Percentiles rank a stretch among this genome's conserved stretches.
These are phyloP conservation scores for Idaea straminata DNA, from an alignment of 2,888 invertebrate species.

Conservation along the genomic window DNA sequence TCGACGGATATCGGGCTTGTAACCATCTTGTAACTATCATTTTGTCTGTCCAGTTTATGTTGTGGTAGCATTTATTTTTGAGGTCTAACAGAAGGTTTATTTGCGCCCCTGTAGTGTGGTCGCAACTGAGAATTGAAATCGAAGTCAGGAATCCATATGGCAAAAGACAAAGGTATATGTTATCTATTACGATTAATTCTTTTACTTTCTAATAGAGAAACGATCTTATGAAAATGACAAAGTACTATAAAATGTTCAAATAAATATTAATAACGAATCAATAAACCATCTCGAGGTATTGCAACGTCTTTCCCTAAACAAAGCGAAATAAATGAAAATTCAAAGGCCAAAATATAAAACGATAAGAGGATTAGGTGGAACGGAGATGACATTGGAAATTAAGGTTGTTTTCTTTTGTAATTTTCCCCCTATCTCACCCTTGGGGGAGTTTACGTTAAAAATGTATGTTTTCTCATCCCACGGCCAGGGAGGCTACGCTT, in stretches of 20 bases:
- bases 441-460: slow-evolving; percentile 67
- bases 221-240: neutral
- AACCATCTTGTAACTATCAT: slow-evolving; percentile 59
- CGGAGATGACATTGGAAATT: slow-evolving; percentile 81
- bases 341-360: slow-evolving; percentile 78
- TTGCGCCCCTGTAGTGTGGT: neutral
- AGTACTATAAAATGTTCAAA: slow-evolving; percentile 16
- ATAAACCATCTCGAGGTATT: slow-evolving; percentile 47
- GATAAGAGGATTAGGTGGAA: slow-evolving; percentile 79
- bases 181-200: no score
- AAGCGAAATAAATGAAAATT: slow-evolving; percentile 80
- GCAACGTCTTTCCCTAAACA: slow-evolving; percentile 70
- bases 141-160: neutral
- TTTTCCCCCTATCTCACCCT: slow-evolving; percentile 72
- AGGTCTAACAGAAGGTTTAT: neutral
- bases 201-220: neutral
- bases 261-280: slow-evolving; percentile 49
- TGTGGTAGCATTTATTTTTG: slow-evolving; percentile 9
- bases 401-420: slow-evolving; percentile 80
- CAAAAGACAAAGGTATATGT: no score
- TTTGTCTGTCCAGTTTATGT: slow-evolving; percentile 40
- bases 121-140: neutral
- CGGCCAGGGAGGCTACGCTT: slow-evolving; percentile 51
- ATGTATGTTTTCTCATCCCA: slow-evolving; percentile 67
- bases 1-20: slow-evolving; percentile 60